A percentile compares a stretch with the other conserved stretches of the same genome.
These are phyloP conservation scores for Gobius niger DNA, from an alignment of 2,113 vertebrate genomes.

Conservation along the genomic window DNA sequence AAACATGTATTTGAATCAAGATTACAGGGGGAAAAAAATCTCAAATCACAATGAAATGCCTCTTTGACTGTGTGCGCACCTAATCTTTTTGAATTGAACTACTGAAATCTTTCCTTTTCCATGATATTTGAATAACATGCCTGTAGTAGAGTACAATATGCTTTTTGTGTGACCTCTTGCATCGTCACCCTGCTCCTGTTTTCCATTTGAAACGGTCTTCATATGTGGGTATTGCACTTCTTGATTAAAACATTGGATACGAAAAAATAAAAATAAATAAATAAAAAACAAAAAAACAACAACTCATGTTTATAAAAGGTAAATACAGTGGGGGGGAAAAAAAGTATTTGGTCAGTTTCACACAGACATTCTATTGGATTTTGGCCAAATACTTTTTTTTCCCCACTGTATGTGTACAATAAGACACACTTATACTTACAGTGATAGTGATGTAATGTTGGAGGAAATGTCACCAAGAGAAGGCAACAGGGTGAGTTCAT, in stretches of 20 bases:
- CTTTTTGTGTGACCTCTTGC: background rate
- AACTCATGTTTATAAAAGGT: background rate
- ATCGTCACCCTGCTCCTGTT: background rate
- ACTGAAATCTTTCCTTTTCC: background rate
- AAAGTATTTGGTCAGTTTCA: no score
- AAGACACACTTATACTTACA: conserved; percentile 81
- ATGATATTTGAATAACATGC: background rate
- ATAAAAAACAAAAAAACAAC: no score
- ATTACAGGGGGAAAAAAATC: no score
- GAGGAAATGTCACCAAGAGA: conserved; percentile 86
- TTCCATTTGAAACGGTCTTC: background rate
- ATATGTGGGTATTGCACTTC: conserved; percentile 5
- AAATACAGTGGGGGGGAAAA: no score
- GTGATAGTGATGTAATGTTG: conserved; percentile 88
- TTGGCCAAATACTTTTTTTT: no score
- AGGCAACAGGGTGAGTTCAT: conserved; percentile 87
- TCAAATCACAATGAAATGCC: background rate
- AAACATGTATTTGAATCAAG: background rate
- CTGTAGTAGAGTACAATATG: background rate
- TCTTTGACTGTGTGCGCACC: background rate
- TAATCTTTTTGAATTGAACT: background rate
- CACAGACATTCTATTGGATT: no score
- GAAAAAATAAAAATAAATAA: no score
- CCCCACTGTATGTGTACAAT: background rate
- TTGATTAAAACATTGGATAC: conserved; percentile 14